Base-by-base conservation (phyloP, 2,113 vertebrate species). In the Platycercus adscitus region DNA sequence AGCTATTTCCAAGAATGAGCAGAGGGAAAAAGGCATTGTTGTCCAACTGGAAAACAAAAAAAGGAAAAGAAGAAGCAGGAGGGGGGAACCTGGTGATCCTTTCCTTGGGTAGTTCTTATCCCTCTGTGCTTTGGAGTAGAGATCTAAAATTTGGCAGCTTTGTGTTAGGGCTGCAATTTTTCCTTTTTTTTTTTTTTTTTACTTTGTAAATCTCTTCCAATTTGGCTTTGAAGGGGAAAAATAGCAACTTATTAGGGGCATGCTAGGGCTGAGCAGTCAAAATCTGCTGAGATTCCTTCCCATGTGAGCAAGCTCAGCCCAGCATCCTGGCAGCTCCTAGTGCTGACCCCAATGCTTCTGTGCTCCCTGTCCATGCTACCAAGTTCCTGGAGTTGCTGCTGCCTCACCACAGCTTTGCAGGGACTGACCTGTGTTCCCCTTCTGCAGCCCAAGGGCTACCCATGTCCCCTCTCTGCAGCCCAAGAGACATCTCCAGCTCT, bases 111-210 rank as follows among this genome's bases (percentile, higher is more conserved):
- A 47, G 60, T 64, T 91, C n/a, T 92, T 87, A 81, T 63, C 56
- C 93, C 18, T 92, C 69, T 81, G 35, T 0, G 1, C 46, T 94
- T 73, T 95, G 95, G 87, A 94, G 28, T 11, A 66, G 53, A 96
- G 93, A 96, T 94, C 95, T 96, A 85, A 96, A 93, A 95, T 95
- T 82, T 97, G 95, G 94, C 91, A 94, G 70, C 63, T 82, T 80
- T 91, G 37, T 70, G 49, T 87, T 50, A 82, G 41, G 81, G 82
- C 70, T 91, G 73, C 9, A 15, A 21, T 53, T 63, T 75, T 35
- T 19, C 58, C 33, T 56, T 60, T 9, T 44, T 43, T 72, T 77
- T 80, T 78, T 50, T 76, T 79, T 80, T 78, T 52, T 44, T 12
- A 29, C 69, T 87, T 85, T 46, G 23, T 56, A 93, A 94, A 89